phyloP scores from a whole-genome alignment of 1,140 invertebrate genomes.

The Cotesia chilonis region DNA sequence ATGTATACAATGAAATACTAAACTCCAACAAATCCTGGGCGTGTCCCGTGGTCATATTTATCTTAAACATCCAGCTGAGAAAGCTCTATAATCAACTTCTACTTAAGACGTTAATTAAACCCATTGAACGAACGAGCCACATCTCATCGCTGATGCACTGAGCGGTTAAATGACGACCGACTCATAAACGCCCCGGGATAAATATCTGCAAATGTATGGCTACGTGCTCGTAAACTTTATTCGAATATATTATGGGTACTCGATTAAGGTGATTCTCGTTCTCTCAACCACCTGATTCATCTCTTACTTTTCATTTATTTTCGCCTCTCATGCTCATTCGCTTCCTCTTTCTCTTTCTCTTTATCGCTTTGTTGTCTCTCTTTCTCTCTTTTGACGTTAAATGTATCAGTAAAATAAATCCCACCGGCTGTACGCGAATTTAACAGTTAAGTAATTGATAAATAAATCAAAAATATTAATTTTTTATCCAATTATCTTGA shows the following conservation, averaged over 20 bases:
- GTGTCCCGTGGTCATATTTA: slow-evolving; percentile 39
- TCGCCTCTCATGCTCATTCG: background rate
- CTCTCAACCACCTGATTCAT: background rate
- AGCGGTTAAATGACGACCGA: slow-evolving; percentile 13
- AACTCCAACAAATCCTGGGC: slow-evolving; percentile 39
- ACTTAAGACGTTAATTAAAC: slow-evolving; percentile 44
- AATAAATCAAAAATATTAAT: too few relatives aligned
- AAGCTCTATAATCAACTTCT: slow-evolving; percentile 45
- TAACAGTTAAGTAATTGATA: too few relatives aligned
- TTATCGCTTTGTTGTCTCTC: too few relatives aligned
- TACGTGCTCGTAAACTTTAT: slow-evolving; percentile 25
- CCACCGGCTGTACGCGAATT: too few relatives aligned
- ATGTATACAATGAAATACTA: slow-evolving; percentile 19
- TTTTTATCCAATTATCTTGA: too few relatives aligned
- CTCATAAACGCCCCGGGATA: slow-evolving; percentile 26
- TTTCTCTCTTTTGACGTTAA: too few relatives aligned
- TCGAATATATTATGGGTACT: slow-evolving; percentile 1
- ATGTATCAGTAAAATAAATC: too few relatives aligned
- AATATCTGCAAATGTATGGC: slow-evolving; percentile 24
- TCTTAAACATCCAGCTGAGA: slow-evolving; percentile 33
- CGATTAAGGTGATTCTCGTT: slow-evolving; percentile 7
- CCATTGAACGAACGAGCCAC: slow-evolving; percentile 34
- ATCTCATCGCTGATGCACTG: slow-evolving; percentile 13
- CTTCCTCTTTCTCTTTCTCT: too few relatives aligned
- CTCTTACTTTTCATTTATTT: background rate